A percentile compares a stretch with the other conserved stretches of the same genome.
These are phyloP conservation scores for Oryzias sinensis DNA, from an alignment of 2,797 vertebrate species.

Conservation along the genomic window DNA sequence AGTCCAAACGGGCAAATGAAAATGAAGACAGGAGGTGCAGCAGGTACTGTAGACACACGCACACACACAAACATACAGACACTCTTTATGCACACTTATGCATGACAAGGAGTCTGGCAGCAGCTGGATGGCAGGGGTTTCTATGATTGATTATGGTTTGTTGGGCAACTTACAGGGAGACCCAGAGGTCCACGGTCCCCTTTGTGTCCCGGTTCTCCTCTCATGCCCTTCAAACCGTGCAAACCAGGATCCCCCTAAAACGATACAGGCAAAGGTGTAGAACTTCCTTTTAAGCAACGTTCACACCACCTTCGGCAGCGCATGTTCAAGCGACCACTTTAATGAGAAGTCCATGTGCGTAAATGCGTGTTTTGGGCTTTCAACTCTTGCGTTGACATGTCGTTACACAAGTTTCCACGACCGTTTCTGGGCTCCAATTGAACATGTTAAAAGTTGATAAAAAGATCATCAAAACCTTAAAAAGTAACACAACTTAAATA, in stretches of 20 bases:
- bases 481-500: no score
- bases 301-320: no score
- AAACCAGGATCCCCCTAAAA: slow-evolving; percentile 91
- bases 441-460: no score
- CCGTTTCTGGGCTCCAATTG: no score
- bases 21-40: slow-evolving; percentile 50
- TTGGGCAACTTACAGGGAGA: slow-evolving; percentile 93
- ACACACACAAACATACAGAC: slow-evolving; percentile 1
- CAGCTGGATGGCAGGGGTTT: slow-evolving; percentile 5
- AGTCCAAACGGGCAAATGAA: slow-evolving; percentile 53
- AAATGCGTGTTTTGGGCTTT: neutral
- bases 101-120: slow-evolving; percentile 10
- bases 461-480: no score
- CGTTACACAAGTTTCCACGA: no score
- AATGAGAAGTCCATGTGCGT: neutral
- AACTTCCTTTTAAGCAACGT: neutral
- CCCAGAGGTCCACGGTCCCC: slow-evolving; percentile 98
- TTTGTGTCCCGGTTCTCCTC: slow-evolving; percentile 96
- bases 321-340: no score
- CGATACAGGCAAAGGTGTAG: slow-evolving; percentile 34
- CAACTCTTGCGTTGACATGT: no score
- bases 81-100: slow-evolving; percentile 5
- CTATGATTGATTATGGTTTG: slow-evolving; percentile 25
- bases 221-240: slow-evolving; percentile 93
- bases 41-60: slow-evolving; percentile 22